These are phyloP conservation scores for Leptopilina boulardi DNA, from an alignment of 1,140 invertebrate species.

Conservation along the genomic window DNA sequence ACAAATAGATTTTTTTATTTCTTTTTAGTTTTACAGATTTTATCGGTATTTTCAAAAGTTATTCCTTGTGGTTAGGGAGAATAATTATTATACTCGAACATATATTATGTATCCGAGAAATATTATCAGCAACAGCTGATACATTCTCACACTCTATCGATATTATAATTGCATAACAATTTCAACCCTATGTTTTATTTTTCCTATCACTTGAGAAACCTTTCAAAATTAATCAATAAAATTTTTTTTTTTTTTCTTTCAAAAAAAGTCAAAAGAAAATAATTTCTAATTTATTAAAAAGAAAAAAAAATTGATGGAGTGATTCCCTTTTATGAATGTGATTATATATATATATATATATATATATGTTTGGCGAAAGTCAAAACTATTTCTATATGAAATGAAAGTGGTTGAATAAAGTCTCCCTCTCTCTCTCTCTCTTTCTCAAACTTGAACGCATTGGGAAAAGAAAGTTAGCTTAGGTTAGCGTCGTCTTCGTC, in stretches of 20 bases:
- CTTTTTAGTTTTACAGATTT: background rate
- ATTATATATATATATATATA: too few species aligned
- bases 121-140: background rate
- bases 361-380: background rate
- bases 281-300: too few species aligned
- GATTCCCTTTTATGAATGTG: background rate
- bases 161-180: background rate
- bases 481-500: conserved; percentile 63
- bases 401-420: conserved; percentile 26
- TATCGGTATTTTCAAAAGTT: background rate
- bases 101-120: background rate
- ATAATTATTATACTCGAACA: background rate
- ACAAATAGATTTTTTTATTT: background rate
- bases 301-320: background rate
- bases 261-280: too few species aligned
- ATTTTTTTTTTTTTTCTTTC: too few species aligned
- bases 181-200: background rate
- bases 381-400: conserved; percentile 14
- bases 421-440: too few species aligned
- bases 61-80: background rate
- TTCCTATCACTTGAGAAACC: too few species aligned
- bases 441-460: conserved; percentile 45
- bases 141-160: conserved; percentile 2
- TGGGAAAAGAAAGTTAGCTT: conserved; percentile 58
- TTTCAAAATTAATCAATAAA: too few species aligned